Conservation (phyloP, 92 coral and sea anemone species). For the Actinernus sp. region DNA sequence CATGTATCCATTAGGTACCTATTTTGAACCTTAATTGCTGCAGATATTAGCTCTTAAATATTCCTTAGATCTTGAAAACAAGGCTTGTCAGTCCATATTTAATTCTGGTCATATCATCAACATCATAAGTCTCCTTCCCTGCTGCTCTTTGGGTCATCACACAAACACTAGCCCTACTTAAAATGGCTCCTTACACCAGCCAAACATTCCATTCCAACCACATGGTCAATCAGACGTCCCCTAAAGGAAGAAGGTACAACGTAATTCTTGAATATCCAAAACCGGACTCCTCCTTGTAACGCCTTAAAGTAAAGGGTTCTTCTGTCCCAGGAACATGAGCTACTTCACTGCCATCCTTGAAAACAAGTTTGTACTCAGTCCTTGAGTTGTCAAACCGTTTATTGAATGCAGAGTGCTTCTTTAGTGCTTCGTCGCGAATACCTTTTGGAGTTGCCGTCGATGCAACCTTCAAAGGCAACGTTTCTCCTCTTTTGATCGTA, state of each 20-base stretch:
- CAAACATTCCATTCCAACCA: no score
- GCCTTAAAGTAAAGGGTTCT: conserved; percentile 49
- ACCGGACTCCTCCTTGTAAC: conserved; percentile 63
- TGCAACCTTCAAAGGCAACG: conserved; percentile 46
- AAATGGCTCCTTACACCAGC: no score
- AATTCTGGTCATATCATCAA: no score
- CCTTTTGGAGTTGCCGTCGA: conserved; percentile 24
- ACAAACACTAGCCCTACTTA: no score
- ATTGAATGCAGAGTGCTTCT: conserved; percentile 59
- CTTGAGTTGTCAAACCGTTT: conserved; percentile 34
- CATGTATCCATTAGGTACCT: no score
- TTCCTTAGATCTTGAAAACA: no score
- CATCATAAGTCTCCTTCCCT: no score
- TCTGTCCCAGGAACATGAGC: conserved; percentile 54
- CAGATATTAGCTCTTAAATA: no score
- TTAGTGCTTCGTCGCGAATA: conserved; percentile 34
- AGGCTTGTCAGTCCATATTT: no score
- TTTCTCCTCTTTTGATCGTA: conserved; percentile 60
- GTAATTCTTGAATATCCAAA: conserved; percentile 57
- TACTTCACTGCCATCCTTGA: conserved; percentile 61
- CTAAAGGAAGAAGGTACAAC: conserved; percentile 41
- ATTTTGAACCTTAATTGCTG: no score
- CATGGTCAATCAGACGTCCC: no score
- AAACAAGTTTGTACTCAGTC: conserved; percentile 34
- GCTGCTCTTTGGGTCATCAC: no score